These are phyloP conservation scores for Syrista parreyssii DNA, from an alignment of 2,888 invertebrate genomes.

Conservation along the genomic window DNA sequence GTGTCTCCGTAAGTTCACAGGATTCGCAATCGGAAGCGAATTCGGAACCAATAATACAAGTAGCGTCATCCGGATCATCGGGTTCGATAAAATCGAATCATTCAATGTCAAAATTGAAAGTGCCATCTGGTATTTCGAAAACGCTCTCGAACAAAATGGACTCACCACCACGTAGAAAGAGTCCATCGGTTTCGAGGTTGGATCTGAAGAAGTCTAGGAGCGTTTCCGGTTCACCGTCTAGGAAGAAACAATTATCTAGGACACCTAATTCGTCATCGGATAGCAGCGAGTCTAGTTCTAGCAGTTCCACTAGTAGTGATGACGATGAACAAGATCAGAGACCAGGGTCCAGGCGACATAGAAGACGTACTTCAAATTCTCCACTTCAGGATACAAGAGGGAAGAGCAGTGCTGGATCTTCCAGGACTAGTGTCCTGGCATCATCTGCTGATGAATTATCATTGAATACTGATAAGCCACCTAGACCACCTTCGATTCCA, in stretches of 20 bases:
- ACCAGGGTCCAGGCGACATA: slow-evolving; percentile 32
- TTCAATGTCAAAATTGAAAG: slow-evolving; percentile 23
- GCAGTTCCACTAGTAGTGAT: slow-evolving; percentile 63
- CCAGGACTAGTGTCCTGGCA: slow-evolving; percentile 68
- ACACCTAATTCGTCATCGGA: slow-evolving; percentile 26
- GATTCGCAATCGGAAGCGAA: slow-evolving; percentile 52
- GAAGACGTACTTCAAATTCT: slow-evolving; percentile 40
- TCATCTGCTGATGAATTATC: slow-evolving; percentile 72
- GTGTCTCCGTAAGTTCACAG: slow-evolving; percentile 67
- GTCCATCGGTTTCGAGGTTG: slow-evolving; percentile 19
- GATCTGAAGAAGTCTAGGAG: slow-evolving; percentile 34
- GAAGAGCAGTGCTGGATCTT: slow-evolving; percentile 61
- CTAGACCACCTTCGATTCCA: slow-evolving; percentile 69
- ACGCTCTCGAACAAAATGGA: neutral
- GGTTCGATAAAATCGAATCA: slow-evolving; percentile 29
- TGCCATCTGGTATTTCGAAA: slow-evolving; percentile 26
- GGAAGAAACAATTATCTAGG: slow-evolving; percentile 23
- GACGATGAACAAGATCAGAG: slow-evolving; percentile 37
- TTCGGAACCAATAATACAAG: slow-evolving; percentile 34
- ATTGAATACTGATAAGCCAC: slow-evolving; percentile 68
- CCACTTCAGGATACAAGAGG: slow-evolving; percentile 31
- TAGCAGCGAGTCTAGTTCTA: slow-evolving; percentile 63
- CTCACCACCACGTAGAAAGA: slow-evolving; percentile 1
- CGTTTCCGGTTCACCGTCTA: slow-evolving; percentile 39
- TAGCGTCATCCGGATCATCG: slow-evolving; percentile 37